These are phyloP conservation scores for Microchrysa polita DNA, from an alignment of 2,888 invertebrate genomes.

Conservation along the genomic window DNA sequence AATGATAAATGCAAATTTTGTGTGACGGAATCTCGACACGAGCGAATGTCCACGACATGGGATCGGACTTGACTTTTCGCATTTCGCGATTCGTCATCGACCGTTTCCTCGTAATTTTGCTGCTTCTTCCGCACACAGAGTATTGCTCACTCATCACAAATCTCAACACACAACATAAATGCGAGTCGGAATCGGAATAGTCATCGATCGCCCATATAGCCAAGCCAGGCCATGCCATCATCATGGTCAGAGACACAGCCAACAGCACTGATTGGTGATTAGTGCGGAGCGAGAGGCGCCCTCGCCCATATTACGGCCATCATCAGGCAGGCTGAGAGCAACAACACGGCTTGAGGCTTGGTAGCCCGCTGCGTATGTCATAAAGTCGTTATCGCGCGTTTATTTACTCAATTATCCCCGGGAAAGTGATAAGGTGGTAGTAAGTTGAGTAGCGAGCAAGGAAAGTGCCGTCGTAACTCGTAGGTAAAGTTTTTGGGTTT, in stretches of 20 bases:
- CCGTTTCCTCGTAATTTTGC: constrained; percentile 29
- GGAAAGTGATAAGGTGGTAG: background rate
- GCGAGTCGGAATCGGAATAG: no score
- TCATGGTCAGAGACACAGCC: no score
- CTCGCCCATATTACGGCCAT: background rate
- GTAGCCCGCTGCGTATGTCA: background rate
- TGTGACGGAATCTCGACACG: constrained; percentile 26
- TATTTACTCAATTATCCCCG: constrained; percentile 29
- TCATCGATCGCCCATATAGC: background rate
- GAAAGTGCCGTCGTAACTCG: no score
- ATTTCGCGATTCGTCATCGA: constrained; percentile 28
- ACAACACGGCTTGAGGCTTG: no score
- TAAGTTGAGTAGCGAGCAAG: no score
- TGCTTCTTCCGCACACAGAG: background rate
- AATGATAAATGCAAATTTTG: constrained; percentile 23
- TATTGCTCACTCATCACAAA: constrained; percentile 41
- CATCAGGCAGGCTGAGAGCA: no score
- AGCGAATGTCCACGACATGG: constrained; percentile 2
- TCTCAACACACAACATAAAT: no score
- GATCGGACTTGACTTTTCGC: background rate
- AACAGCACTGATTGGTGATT: background rate
- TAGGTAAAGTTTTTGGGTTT: no score
- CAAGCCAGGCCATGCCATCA: no score
- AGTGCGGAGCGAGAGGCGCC: background rate
- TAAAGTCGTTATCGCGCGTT: constrained; percentile 13